Conservation (phyloP, 2,888 invertebrate species). For the Rhamnusium bicolor region DNA sequence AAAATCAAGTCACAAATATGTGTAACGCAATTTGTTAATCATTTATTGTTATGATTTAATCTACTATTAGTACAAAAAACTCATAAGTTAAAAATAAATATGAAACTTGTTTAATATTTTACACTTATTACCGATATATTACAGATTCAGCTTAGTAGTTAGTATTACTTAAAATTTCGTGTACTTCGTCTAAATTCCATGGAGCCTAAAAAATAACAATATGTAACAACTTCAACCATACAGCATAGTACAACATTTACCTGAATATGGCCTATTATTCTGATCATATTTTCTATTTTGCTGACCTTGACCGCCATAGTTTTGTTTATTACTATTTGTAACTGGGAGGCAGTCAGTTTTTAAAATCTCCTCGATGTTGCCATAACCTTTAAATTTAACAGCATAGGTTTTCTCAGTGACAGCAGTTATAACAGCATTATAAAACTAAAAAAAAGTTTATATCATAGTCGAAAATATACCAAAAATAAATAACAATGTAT, state of each 20-base stretch:
- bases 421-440: conserved; percentile 87
- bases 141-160: not conserved
- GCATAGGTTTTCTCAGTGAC: conserved; percentile 88
- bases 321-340: conserved; percentile 53
- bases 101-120: conserved; percentile 18
- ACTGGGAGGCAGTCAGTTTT: conserved; percentile 86
- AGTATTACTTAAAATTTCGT: conserved; percentile 38
- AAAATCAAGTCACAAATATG: too few relatives aligned
- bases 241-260: conserved; percentile 32
- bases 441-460: conserved; percentile 76
- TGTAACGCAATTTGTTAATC: not conserved
- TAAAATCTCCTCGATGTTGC: conserved; percentile 91
- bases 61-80: conserved; percentile 28
- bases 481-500: too few relatives aligned
- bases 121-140: conserved; percentile 26
- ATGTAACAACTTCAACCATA: not conserved
- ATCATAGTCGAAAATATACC: not conserved
- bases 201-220: conserved; percentile 42
- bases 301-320: conserved; percentile 33
- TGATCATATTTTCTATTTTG: conserved; percentile 43
- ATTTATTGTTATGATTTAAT: conserved; percentile 16
- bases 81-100: conserved; percentile 31
- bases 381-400: conserved; percentile 90
- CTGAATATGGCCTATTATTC: conserved; percentile 46
- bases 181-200: conserved; percentile 55